These are phyloP conservation scores for Drosophila subpulchrella DNA, from an alignment of 1,140 invertebrate genomes.

Conservation along the genomic window DNA sequence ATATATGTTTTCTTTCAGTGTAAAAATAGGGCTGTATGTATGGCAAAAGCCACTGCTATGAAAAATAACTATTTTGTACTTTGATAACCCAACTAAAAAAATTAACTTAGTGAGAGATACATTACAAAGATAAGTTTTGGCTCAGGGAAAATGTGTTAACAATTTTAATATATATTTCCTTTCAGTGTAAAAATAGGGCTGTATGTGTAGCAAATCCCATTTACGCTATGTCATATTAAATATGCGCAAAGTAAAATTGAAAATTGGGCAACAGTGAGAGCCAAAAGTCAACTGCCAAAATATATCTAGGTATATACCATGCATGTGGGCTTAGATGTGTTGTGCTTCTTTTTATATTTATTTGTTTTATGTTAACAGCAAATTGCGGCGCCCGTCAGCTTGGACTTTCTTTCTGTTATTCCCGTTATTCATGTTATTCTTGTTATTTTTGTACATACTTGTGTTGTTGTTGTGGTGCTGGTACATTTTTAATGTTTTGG, in stretches of 20 bases:
- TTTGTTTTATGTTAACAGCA: conserved; percentile 73
- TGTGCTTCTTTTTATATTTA: conserved; percentile 58
- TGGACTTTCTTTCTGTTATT: conserved; percentile 13
- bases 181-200: conserved; percentile 2
- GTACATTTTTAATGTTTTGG: conserved; percentile 43
- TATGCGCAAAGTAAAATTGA: conserved; percentile 58
- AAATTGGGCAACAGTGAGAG: conserved; percentile 35
- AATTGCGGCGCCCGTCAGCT: conserved; percentile 53
- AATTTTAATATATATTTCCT: not conserved
- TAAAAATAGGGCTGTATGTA: too few species aligned
- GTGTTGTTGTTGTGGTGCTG: conserved; percentile 31
- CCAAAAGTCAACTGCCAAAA: conserved; percentile 40
- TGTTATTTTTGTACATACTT: conserved; percentile 3
- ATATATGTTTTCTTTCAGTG: too few species aligned
- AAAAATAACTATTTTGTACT: too few species aligned
- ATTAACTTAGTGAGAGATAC: too few species aligned
- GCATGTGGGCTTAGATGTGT: conserved; percentile 1
- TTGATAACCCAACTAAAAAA: too few species aligned
- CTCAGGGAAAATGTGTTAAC: too few species aligned
- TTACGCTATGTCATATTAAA: conserved; percentile 67
- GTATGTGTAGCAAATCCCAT: conserved; percentile 22
- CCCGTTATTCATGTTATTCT: conserved; percentile 8
- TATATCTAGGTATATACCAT: not conserved
- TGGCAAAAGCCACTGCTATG: too few species aligned
- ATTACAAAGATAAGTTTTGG: too few species aligned